Evolutionary conservation across 2,797 vertebrate species (phyloP).

Genomic region (Melopsittacus undulatus): DNA sequence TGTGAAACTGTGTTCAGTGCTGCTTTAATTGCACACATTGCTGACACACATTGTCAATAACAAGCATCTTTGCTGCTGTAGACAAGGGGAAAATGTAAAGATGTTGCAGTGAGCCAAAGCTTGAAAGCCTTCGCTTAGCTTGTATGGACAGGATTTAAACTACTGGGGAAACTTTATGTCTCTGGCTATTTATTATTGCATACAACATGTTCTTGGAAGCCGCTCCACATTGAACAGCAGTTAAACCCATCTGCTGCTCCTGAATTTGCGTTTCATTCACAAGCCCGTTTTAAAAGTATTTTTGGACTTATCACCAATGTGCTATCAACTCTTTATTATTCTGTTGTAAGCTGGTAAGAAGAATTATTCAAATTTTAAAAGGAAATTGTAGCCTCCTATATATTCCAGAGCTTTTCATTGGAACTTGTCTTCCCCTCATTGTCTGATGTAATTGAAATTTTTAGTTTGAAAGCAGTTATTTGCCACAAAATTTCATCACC

Average conservation of each 20-base stretch:
- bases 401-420: background rate
- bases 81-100: background rate
- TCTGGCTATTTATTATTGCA: slow-evolving; percentile 56
- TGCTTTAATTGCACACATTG: slow-evolving; percentile 9
- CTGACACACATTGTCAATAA: background rate
- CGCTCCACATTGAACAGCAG: slow-evolving; percentile 66
- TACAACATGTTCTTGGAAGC: slow-evolving; percentile 77
- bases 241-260: slow-evolving; percentile 72
- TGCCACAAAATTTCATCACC: background rate
- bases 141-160: slow-evolving; percentile 15
- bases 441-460: background rate
- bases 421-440: background rate
- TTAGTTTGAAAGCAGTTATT: background rate
- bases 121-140: background rate
- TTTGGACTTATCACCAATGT: slow-evolving; percentile 27
- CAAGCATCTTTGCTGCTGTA: background rate
- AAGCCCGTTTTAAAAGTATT: slow-evolving; percentile 43
- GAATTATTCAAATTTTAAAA: background rate
- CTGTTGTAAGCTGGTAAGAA: background rate
- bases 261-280: slow-evolving; percentile 61
- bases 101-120: background rate
- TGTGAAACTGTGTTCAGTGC: background rate
- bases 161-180: slow-evolving; percentile 35
- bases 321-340: slow-evolving; percentile 31
- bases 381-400: background rate